Evolutionary conservation across 2,888 invertebrate genomes (phyloP).

Genomic region (Dicycla oo): DNA sequence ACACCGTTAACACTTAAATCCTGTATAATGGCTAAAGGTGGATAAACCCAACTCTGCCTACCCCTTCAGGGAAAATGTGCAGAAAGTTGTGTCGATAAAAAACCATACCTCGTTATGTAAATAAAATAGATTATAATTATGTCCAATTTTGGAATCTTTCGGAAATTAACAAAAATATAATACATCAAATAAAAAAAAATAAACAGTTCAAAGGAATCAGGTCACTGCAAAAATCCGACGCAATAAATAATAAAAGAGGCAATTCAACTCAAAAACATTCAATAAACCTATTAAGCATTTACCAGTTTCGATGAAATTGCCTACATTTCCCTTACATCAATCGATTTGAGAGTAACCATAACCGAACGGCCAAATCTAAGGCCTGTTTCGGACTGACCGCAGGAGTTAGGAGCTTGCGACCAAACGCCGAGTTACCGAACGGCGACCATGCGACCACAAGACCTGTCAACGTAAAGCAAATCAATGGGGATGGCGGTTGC

Average conservation of each 20-base stretch:
- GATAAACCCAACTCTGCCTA: neutral
- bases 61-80: neutral
- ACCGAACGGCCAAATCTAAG: conserved; percentile 49
- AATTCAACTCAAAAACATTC: neutral
- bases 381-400: conserved; percentile 71
- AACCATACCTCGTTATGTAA: neutral
- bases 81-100: neutral
- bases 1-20: too few relatives aligned
- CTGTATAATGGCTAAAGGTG: neutral
- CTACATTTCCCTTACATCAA: neutral
- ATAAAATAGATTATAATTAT: neutral
- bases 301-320: neutral
- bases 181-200: neutral
- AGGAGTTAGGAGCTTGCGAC: conserved; percentile 41
- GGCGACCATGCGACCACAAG: conserved; percentile 40
- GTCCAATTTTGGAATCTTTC: neutral
- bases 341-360: conserved; percentile 10
- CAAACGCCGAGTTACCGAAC: conserved; percentile 32
- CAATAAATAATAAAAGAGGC: too few relatives aligned
- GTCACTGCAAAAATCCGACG: neutral
- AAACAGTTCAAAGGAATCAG: neutral
- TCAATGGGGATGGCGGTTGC: conserved; percentile 28
- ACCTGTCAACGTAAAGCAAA: conserved; percentile 44
- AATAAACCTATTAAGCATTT: neutral
- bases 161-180: neutral